A percentile compares a stretch with the other conserved stretches of the same genome.
Evolutionary conservation across 1,140 invertebrate species (phyloP).

Genomic region (Drosophila azteca): DNA sequence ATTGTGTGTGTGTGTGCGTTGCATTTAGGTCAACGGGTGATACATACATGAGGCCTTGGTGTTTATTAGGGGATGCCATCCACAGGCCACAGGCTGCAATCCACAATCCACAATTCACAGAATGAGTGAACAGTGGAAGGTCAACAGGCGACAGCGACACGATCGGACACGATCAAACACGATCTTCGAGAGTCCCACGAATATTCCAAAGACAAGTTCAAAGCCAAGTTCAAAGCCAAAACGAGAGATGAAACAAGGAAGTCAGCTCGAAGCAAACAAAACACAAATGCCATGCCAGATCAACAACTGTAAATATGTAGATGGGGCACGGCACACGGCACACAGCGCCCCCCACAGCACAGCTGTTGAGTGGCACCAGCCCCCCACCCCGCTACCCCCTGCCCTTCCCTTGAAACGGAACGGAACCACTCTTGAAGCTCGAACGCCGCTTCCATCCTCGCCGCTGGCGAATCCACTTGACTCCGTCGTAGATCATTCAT

Average conservation of each 20-base stretch:
- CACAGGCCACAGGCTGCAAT: not conserved
- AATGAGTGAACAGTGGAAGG: conserved; percentile 25
- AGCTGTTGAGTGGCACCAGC: no score
- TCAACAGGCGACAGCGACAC: conserved; percentile 27
- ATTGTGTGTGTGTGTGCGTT: not conserved
- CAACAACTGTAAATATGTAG: not conserved
- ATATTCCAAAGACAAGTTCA: conserved; percentile 55
- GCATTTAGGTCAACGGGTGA: conserved; percentile 56
- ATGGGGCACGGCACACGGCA: no score
- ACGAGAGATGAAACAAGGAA: conserved; percentile 48
- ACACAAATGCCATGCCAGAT: conserved; percentile 23
- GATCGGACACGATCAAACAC: conserved; percentile 3
- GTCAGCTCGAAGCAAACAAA: no score
- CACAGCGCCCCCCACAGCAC: no score
- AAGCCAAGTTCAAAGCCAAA: conserved; percentile 36
- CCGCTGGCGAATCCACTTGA: conserved; percentile 40
- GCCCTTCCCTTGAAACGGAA: conserved; percentile 17
- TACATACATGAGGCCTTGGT: conserved; percentile 10
- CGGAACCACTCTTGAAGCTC: conserved; percentile 9
- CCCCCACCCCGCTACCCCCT: not conserved
- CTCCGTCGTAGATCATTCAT: conserved; percentile 38
- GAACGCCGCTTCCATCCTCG: conserved; percentile 33
- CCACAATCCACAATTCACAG: no score
- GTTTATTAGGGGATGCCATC: not conserved
- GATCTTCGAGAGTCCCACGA: conserved; percentile 14